A percentile compares a stretch with the other conserved stretches of the same genome.
Conservation (phyloP, 2,797 vertebrate genomes). For the Cottoperca gobio region DNA sequence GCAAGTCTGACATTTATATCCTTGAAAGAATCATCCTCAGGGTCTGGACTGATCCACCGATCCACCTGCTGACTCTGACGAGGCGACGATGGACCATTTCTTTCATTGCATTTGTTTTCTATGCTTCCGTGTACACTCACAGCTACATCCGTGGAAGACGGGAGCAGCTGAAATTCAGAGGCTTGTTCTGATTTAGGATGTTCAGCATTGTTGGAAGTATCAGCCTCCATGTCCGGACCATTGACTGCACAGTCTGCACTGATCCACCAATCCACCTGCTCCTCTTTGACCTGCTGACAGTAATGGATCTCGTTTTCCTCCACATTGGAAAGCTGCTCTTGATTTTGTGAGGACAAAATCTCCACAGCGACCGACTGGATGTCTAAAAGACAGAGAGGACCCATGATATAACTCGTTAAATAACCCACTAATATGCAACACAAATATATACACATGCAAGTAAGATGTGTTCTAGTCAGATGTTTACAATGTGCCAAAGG, state of each 20-base stretch:
- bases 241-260: neutral
- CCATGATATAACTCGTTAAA: neutral
- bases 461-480: neutral
- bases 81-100: neutral
- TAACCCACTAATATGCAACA: neutral
- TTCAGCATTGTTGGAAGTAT: neutral
- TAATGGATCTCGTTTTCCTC: conserved; percentile 10
- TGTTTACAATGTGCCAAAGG: neutral
- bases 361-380: neutral
- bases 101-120: neutral
- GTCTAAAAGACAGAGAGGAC: conserved; percentile 13
- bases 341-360: neutral
- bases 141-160: neutral
- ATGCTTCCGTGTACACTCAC: neutral
- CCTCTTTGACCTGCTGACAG: conserved; percentile 38
- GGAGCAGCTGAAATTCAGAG: neutral
- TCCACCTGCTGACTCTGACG: neutral
- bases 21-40: neutral
- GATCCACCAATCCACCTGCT: conserved; percentile 38
- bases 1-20: neutral
- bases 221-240: conserved; percentile 8
- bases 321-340: neutral
- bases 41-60: neutral
- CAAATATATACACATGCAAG: neutral
- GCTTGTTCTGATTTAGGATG: conserved; percentile 1